Evolutionary conservation across 1,140 invertebrate species (phyloP).

Genomic region (Drosophila takahashii): DNA sequence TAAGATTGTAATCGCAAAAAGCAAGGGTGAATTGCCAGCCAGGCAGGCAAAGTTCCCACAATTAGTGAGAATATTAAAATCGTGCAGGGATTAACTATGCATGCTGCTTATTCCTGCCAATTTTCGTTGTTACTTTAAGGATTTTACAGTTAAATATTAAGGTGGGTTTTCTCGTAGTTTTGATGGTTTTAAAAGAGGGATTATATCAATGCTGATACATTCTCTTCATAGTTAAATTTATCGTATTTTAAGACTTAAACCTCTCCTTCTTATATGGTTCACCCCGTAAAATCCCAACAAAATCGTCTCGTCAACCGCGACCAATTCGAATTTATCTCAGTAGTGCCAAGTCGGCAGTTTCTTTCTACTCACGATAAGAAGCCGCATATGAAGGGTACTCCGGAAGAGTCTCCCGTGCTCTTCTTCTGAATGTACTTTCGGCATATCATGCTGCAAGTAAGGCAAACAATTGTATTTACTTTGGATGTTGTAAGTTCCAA

Average conservation of each 20-base stretch:
- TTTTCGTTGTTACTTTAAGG: too few relatives aligned
- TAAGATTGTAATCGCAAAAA: neutral
- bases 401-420: slow-evolving; percentile 86
- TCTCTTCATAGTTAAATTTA: too few relatives aligned
- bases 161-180: too few relatives aligned
- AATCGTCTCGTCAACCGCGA: slow-evolving; percentile 7
- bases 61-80: slow-evolving; percentile 4
- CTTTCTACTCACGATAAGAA: slow-evolving; percentile 89
- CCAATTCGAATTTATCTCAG: slow-evolving; percentile 33
- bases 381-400: slow-evolving; percentile 90
- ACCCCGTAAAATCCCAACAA: neutral
- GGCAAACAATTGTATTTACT: slow-evolving; percentile 9
- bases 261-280: neutral
- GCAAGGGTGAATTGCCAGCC: slow-evolving; percentile 16
- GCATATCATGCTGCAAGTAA: slow-evolving; percentile 68
- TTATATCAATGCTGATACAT: too few relatives aligned
- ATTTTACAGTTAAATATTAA: too few relatives aligned
- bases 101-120: neutral
- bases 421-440: slow-evolving; percentile 84
- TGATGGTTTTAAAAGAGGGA: too few relatives aligned
- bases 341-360: slow-evolving; percentile 61
- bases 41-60: slow-evolving; percentile 19
- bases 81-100: slow-evolving; percentile 5
- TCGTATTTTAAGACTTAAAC: neutral
- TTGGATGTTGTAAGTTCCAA: neutral